A percentile compares a stretch with the other conserved stretches of the same genome.
These are phyloP conservation scores for Meloidogyne chitwoodi DNA, from an alignment of 1,140 invertebrate genomes.

Conservation along the genomic window DNA sequence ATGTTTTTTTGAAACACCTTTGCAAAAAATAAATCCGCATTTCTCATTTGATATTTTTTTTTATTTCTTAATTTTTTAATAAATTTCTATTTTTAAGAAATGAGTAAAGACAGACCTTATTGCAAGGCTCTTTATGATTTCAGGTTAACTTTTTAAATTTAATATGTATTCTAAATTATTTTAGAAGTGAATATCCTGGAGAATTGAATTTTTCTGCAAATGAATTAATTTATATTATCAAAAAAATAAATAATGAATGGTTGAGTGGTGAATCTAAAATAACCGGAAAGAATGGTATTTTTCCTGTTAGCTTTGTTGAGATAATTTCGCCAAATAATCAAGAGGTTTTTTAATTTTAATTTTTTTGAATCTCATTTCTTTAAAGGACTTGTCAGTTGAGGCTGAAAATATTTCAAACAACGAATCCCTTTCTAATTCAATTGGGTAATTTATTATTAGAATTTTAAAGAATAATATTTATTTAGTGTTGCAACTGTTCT, in stretches of 20 bases:
- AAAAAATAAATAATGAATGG: slow-evolving; percentile 41
- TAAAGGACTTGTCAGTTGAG: not conserved
- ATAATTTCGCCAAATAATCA: slow-evolving; percentile 22
- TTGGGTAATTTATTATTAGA: slow-evolving; percentile 12
- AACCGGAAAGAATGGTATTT: slow-evolving; percentile 32
- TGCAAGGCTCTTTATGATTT: slow-evolving; percentile 40
- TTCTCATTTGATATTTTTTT: too few species aligned
- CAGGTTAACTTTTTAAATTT: slow-evolving; percentile 17
- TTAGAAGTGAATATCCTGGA: slow-evolving; percentile 40
- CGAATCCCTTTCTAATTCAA: slow-evolving; percentile 9
- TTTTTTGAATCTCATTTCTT: not conserved
- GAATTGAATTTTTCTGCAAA: slow-evolving; percentile 41
- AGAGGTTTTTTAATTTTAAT: not conserved
- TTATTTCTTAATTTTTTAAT: not conserved
- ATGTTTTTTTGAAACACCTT: too few species aligned
- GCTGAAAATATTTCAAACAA: not conserved
- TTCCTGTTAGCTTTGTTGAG: slow-evolving; percentile 40
- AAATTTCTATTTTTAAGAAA: not conserved
- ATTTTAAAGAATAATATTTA: not conserved
- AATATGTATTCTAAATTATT: not conserved
- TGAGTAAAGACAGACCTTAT: slow-evolving; percentile 16
- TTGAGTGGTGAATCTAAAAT: slow-evolving; percentile 37
- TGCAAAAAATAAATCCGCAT: too few species aligned
- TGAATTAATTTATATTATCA: slow-evolving; percentile 34
- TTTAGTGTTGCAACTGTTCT: slow-evolving; percentile 49